Evolutionary conservation across 2,888 invertebrate species (phyloP).

Genomic region (Eulithis prunata): DNA sequence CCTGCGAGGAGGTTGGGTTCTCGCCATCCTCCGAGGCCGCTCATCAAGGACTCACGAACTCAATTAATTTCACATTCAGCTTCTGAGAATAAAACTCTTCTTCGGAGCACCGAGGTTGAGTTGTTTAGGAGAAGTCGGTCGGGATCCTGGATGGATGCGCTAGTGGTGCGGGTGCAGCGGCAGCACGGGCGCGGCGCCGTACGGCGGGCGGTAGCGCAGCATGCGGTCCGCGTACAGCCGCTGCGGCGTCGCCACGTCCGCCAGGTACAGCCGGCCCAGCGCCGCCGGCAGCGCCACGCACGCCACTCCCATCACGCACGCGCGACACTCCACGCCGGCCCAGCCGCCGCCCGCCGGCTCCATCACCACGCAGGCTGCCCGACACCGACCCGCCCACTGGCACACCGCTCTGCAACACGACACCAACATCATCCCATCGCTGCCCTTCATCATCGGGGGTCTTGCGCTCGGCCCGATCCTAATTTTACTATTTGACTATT

Average conservation of each 20-base stretch:
- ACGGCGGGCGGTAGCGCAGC: conserved; percentile 93
- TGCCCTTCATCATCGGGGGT: too few relatives aligned
- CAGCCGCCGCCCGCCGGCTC: conserved; percentile 88
- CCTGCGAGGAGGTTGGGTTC: too few relatives aligned
- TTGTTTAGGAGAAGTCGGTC: too few relatives aligned
- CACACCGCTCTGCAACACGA: conserved; percentile 55
- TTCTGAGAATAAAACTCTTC: too few relatives aligned
- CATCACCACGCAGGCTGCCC: conserved; percentile 80
- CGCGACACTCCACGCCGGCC: conserved; percentile 49
- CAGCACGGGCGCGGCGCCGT: conserved; percentile 78
- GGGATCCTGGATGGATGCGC: too few relatives aligned
- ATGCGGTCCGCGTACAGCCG: conserved; percentile 88
- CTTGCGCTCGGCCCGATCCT: too few relatives aligned
- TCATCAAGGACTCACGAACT: too few relatives aligned
- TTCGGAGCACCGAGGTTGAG: too few relatives aligned
- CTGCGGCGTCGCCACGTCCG: conserved; percentile 92
- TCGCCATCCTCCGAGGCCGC: too few relatives aligned
- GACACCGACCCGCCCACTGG: conserved; percentile 85
- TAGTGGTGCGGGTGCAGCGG: conserved; percentile 60
- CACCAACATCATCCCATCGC: too few relatives aligned
- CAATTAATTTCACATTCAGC: too few relatives aligned
- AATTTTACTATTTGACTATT: too few relatives aligned
- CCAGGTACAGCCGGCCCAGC: conserved; percentile 88
- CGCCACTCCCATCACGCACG: conserved; percentile 71
- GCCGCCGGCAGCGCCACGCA: conserved; percentile 53